Conservation (phyloP, 2,888 invertebrate genomes). For the Trypoxylon attenuatum region DNA sequence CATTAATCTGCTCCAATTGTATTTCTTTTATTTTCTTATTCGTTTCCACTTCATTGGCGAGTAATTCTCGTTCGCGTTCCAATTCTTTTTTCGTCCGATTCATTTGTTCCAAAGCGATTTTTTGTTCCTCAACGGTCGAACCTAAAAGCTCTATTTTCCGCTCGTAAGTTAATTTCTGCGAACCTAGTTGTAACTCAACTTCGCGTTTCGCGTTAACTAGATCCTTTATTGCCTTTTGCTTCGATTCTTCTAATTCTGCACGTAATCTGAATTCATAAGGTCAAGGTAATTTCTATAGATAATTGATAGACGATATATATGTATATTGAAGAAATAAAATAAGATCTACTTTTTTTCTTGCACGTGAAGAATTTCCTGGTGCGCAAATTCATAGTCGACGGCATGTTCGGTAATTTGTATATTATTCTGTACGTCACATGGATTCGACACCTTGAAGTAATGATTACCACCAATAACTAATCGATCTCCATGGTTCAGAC, state of each 20-base stretch:
- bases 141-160: constrained; percentile 67
- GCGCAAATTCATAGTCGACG: constrained; percentile 77
- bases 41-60: constrained; percentile 73
- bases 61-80: constrained; percentile 68
- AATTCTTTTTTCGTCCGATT: constrained; percentile 66
- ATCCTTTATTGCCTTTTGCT: constrained; percentile 70
- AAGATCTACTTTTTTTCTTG: constrained; percentile 76
- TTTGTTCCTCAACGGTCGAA: constrained; percentile 68
- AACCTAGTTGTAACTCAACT: constrained; percentile 66
- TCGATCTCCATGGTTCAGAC: constrained; percentile 77
- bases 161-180: constrained; percentile 69
- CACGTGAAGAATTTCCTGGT: constrained; percentile 76
- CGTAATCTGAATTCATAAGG: constrained; percentile 67
- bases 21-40: constrained; percentile 75
- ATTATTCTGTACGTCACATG: constrained; percentile 67
- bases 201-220: constrained; percentile 69
- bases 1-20: constrained; percentile 70
- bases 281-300: too few relatives aligned
- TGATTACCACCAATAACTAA: constrained; percentile 78
- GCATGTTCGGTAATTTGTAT: constrained; percentile 61
- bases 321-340: constrained; percentile 10
- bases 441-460: constrained; percentile 77
- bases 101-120: constrained; percentile 66
- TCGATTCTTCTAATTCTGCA: constrained; percentile 71
- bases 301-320: too few relatives aligned